A percentile compares a stretch with the other conserved stretches of the same genome.
Conservation (phyloP, 2,888 invertebrate species). For the Synanthedon andrenaeformis region DNA sequence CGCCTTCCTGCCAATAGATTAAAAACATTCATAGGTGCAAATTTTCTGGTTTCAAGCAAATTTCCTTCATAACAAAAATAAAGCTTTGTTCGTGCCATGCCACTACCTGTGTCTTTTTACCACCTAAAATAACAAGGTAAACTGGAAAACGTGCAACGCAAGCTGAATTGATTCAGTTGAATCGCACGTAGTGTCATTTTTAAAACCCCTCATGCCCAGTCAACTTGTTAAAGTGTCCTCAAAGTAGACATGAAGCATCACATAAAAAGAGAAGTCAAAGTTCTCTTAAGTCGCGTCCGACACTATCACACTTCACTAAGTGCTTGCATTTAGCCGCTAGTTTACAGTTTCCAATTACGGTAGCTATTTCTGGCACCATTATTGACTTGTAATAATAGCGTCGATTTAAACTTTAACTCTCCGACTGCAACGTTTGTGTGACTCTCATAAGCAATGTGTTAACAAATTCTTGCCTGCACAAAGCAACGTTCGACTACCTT, state of each 20-base stretch:
- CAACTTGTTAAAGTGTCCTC: neutral
- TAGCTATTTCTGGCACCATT: constrained; percentile 18
- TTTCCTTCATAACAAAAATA: no score
- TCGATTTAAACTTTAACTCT: constrained; percentile 28
- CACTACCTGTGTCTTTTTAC: no score
- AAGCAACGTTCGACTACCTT: constrained; percentile 33
- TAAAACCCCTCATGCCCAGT: neutral
- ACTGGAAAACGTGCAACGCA: no score
- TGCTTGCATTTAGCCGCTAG: constrained; percentile 1
- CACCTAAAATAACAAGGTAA: no score
- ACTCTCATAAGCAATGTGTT: constrained; percentile 17
- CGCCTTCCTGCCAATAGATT: no score
- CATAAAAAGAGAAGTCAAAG: neutral
- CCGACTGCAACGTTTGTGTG: constrained; percentile 45
- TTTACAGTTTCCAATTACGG: constrained; percentile 26
- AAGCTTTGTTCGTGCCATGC: no score
- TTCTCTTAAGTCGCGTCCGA: neutral
- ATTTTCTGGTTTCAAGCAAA: no score
- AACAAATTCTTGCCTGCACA: constrained; percentile 16
- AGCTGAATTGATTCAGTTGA: no score
- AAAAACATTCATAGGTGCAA: no score
- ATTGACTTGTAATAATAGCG: constrained; percentile 48
- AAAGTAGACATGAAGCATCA: neutral
- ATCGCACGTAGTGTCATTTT: neutral
- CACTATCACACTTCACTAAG: neutral